These are phyloP conservation scores for Protomyctophum bolini DNA, from an alignment of 2,113 vertebrate species.

Conservation along the genomic window DNA sequence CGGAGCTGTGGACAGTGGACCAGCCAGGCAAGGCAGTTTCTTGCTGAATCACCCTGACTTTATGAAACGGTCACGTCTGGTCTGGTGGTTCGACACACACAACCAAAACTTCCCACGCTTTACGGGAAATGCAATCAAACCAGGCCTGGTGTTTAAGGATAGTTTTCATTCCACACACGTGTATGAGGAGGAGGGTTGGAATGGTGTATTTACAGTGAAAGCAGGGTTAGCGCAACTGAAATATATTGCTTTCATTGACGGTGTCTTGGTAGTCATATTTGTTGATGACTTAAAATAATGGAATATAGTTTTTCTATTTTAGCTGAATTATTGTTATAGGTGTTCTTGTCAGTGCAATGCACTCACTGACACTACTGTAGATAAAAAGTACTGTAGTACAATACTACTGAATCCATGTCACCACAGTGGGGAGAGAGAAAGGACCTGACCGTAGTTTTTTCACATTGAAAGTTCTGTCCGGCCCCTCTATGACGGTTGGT, in stretches of 20 bases:
- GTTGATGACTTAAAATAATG: too few species aligned
- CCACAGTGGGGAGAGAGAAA: too few species aligned
- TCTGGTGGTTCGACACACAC: slow-evolving; percentile 36
- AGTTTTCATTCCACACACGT: not conserved
- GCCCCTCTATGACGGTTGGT: slow-evolving; percentile 58
- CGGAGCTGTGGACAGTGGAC: not conserved
- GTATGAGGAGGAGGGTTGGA: too few species aligned
- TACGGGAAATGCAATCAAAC: slow-evolving; percentile 57
- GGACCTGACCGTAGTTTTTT: not conserved
- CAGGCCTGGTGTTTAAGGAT: slow-evolving; percentile 1
- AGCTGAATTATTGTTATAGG: too few species aligned
- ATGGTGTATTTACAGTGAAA: not conserved
- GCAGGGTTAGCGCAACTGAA: too few species aligned
- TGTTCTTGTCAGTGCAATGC: too few species aligned
- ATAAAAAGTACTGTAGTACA: too few species aligned
- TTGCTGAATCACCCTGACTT: slow-evolving; percentile 85
- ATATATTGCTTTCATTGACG: too few species aligned
- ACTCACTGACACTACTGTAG: too few species aligned
- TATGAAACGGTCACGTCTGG: slow-evolving; percentile 57
- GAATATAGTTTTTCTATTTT: too few species aligned
- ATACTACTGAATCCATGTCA: too few species aligned
- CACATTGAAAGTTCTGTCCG: slow-evolving; percentile 12
- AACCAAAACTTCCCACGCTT: slow-evolving; percentile 56
- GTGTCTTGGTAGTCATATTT: too few species aligned
- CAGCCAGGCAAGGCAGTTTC: slow-evolving; percentile 53